phyloP scores from a whole-genome alignment of 2,797 vertebrate species.

The Alosa sapidissima region DNA sequence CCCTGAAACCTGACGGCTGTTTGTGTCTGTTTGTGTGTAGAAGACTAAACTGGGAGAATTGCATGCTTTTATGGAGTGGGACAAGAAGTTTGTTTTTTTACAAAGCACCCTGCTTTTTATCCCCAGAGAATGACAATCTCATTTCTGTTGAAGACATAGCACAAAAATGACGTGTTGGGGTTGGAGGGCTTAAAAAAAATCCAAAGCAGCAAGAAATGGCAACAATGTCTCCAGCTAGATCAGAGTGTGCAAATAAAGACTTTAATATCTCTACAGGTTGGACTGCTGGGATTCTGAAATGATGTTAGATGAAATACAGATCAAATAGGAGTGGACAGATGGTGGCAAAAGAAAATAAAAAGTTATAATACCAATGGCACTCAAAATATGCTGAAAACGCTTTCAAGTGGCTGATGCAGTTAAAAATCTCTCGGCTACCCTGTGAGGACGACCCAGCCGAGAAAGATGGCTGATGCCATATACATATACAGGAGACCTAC shows the following conservation, averaged over 20 bases:
- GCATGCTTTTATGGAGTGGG: slow-evolving; percentile 58
- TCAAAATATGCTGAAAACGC: slow-evolving; percentile 18
- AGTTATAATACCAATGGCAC: slow-evolving; percentile 43
- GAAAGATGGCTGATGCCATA: background rate
- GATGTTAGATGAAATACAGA: background rate
- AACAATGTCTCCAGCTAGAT: slow-evolving; percentile 45
- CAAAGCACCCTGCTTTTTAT: slow-evolving; percentile 50
- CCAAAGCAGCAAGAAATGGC: slow-evolving; percentile 40
- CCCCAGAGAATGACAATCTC: slow-evolving; percentile 59
- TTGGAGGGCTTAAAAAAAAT: slow-evolving; percentile 33
- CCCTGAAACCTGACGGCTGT: slow-evolving; percentile 53
- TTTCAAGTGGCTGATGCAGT: background rate
- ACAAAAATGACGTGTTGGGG: slow-evolving; percentile 46
- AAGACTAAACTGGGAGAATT: slow-evolving; percentile 57
- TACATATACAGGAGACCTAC: background rate
- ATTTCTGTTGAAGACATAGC: slow-evolving; percentile 42
- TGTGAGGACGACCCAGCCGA: background rate
- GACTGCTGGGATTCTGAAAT: background rate
- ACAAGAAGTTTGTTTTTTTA: slow-evolving; percentile 31
- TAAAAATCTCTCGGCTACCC: background rate
- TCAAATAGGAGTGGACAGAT: background rate
- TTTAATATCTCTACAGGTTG: background rate
- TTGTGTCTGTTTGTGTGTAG: slow-evolving; percentile 15
- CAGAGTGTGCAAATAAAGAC: slow-evolving; percentile 40
- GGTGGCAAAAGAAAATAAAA: background rate